Percentiles rank a stretch among this genome's conserved stretches.
phyloP scores from a whole-genome alignment of 2,797 vertebrate species.

The Sebastes umbrosus region DNA sequence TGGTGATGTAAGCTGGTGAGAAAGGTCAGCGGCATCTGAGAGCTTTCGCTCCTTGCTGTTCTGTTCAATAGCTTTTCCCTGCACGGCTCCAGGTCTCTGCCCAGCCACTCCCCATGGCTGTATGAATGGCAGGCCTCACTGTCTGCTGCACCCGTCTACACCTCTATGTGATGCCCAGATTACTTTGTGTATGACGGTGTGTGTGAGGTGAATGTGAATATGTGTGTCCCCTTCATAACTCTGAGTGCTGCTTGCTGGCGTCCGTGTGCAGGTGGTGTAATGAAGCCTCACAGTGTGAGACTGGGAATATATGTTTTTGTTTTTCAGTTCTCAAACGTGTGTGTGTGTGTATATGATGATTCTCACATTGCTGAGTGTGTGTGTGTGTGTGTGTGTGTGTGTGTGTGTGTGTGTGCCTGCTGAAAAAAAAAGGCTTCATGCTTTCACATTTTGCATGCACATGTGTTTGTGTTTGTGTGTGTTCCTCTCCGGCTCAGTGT shows the following conservation, averaged over 20 bases:
- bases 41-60: constrained; percentile 43
- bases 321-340: not conserved
- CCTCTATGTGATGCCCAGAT: constrained; percentile 51
- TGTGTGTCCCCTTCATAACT: constrained; percentile 11
- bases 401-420: not conserved
- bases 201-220: constrained; percentile 61
- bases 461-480: constrained; percentile 36
- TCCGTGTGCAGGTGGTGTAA: constrained; percentile 47
- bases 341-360: constrained; percentile 1
- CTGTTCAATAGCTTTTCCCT: constrained; percentile 56
- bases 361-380: constrained; percentile 2
- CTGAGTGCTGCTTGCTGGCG: not conserved
- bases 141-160: constrained; percentile 41
- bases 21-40: constrained; percentile 56
- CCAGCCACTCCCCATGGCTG: constrained; percentile 32
- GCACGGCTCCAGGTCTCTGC: constrained; percentile 40
- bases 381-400: not conserved
- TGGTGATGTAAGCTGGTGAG: constrained; percentile 38
- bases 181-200: constrained; percentile 33
- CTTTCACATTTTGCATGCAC: constrained; percentile 19
- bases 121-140: constrained; percentile 46
- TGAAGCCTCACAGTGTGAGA: constrained; percentile 47
- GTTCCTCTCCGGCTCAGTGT: constrained; percentile 50
- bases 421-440: constrained; percentile 24
- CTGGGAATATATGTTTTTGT: constrained; percentile 29